Evolutionary conservation across 2,888 invertebrate species (phyloP).

Genomic region (Melieria omissa): DNA sequence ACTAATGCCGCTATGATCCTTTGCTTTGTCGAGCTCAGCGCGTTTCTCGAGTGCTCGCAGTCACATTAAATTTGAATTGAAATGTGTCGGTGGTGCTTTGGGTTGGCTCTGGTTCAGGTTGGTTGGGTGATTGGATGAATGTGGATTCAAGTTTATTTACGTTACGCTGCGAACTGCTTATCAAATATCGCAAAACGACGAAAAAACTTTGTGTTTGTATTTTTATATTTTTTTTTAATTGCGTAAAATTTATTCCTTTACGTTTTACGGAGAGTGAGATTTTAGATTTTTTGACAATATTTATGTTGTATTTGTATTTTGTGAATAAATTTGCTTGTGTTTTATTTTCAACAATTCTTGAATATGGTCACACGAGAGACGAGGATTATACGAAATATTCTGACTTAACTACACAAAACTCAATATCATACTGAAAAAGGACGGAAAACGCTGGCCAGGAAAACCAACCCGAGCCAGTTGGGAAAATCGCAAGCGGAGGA

Average conservation of each 20-base stretch:
- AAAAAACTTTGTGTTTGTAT: not conserved
- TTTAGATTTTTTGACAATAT: not conserved
- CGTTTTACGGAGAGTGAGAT: constrained; percentile 36
- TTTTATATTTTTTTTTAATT: constrained; percentile 7
- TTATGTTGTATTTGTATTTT: constrained; percentile 31
- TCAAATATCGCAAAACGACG: too few species aligned
- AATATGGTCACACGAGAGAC: constrained; percentile 56
- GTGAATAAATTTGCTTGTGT: not conserved
- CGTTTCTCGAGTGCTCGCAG: too few species aligned
- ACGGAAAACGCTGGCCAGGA: constrained; percentile 60
- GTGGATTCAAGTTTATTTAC: too few species aligned
- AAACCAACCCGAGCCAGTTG: constrained; percentile 47
- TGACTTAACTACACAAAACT: constrained; percentile 68
- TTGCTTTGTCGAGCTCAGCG: too few species aligned
- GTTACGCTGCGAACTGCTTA: too few species aligned
- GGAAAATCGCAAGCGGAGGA: constrained; percentile 22
- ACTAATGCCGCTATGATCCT: too few species aligned
- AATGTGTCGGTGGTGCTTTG: too few species aligned
- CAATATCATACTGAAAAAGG: constrained; percentile 68
- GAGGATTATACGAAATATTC: constrained; percentile 65
- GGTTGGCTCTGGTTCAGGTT: too few species aligned
- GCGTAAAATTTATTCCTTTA: constrained; percentile 31
- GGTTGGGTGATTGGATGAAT: too few species aligned
- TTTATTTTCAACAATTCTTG: constrained; percentile 5
- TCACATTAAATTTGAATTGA: too few species aligned